Percentiles rank a stretch among this genome's conserved stretches.
These are phyloP conservation scores for Lithophane ornitopus DNA, from an alignment of 2,888 invertebrate species.

Conservation along the genomic window DNA sequence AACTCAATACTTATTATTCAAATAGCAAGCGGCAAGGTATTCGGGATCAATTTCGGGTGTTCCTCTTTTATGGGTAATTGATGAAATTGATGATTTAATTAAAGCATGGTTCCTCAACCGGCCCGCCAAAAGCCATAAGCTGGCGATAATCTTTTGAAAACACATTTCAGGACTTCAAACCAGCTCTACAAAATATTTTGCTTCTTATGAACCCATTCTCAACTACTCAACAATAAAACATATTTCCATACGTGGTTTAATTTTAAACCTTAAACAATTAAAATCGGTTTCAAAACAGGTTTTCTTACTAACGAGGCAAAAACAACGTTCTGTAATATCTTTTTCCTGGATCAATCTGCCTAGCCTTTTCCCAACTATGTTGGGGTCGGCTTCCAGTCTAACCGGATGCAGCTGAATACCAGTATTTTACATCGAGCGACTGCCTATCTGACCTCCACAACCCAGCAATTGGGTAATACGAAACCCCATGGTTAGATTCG, in stretches of 20 bases:
- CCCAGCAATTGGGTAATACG: too few relatives aligned
- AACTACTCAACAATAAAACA: not conserved
- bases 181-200: not conserved
- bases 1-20: slow-evolving; percentile 11
- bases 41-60: not conserved
- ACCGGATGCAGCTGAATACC: too few relatives aligned
- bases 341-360: too few relatives aligned
- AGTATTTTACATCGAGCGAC: too few relatives aligned
- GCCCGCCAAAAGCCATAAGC: too few relatives aligned
- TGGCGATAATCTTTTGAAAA: not conserved
- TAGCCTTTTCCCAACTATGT: too few relatives aligned
- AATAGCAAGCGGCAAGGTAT: not conserved
- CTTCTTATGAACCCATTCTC: too few relatives aligned
- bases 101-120: not conserved
- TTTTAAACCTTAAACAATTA: too few relatives aligned
- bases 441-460: too few relatives aligned
- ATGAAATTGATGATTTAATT: not conserved
- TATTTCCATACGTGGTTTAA: not conserved
- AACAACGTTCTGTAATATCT: not conserved
- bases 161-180: not conserved
- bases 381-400: too few relatives aligned
- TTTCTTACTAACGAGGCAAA: not conserved
- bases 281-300: not conserved
- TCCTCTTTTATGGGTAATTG: not conserved
- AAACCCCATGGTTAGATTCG: too few relatives aligned